phyloP scores from a whole-genome alignment of 2,888 invertebrate species.

The Bellardia pandia region DNA sequence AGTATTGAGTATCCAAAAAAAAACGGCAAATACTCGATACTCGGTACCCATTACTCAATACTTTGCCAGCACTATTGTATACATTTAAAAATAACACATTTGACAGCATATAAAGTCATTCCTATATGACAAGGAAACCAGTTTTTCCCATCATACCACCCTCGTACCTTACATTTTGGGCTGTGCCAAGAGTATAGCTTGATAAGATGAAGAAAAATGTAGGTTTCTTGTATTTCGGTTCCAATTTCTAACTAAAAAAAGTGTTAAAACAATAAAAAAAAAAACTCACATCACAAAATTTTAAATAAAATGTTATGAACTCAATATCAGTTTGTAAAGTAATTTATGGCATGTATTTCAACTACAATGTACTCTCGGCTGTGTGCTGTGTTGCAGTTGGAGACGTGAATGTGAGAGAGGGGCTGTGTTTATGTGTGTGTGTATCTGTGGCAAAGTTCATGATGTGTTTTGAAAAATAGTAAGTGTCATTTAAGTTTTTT shows the following conservation, averaged over 20 bases:
- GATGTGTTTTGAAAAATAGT: constrained; percentile 61
- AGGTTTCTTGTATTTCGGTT: constrained; percentile 54
- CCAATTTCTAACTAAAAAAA: constrained; percentile 35
- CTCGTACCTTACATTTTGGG: constrained; percentile 34
- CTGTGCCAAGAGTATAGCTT: constrained; percentile 45
- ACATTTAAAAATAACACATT: too few relatives aligned
- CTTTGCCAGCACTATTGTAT: too few relatives aligned
- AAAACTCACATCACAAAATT: constrained; percentile 55
- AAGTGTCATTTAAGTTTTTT: constrained; percentile 35
- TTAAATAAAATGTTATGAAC: constrained; percentile 73
- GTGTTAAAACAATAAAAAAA: background rate
- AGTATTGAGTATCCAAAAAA: too few relatives aligned
- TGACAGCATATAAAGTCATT: too few relatives aligned
- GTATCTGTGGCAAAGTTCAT: constrained; percentile 68
- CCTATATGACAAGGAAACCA: too few relatives aligned
- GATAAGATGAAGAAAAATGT: constrained; percentile 59
- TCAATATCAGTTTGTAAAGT: constrained; percentile 66
- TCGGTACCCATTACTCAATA: too few relatives aligned
- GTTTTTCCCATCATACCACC: background rate
- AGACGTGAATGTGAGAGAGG: constrained; percentile 21
- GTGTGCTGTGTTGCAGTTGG: constrained; percentile 1
- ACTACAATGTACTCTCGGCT: constrained; percentile 24
- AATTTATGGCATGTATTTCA: constrained; percentile 63
- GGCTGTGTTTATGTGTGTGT: background rate
- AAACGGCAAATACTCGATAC: too few relatives aligned